Base-by-base conservation (phyloP, 2,888 invertebrate species). In the Nycteola revayana region DNA sequence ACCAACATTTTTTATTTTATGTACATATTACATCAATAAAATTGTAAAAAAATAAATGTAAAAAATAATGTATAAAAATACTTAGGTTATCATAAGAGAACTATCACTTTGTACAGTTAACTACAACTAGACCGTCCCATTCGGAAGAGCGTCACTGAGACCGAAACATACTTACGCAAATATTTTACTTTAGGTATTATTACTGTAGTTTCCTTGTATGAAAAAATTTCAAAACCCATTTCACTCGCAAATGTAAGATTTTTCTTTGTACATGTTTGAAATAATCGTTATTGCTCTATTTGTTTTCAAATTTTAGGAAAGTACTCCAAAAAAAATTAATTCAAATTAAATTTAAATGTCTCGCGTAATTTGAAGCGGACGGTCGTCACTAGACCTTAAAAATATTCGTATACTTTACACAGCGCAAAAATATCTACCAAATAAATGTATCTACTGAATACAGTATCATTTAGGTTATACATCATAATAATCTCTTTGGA, bases 31-130 rank as follows among this genome's bases (percentile, higher is more conserved):
- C 71, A 78, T 75, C 79, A 83, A 81, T 84, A 85, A 81, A 85
- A 78, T 83, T 70, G 80, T 86, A 63, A 80, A 84, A 86, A 87
- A 87, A 79, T 85, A 81, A 74, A 80, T 84, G 75, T 84, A 81
- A 84, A 85, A n/a, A 86, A 74, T 75, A 85, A 88, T 82, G 72
- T 87, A 88, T 83, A 88, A 88, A 88, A 88, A 88, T 87, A 87
- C 85, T 82, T 82, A 83, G 70, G 71, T 66, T 81, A 81, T 85
- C 85, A 85, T 86, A 86, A 85, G 86, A 87, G 75, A 83, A 84
- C 84, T 88, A 88, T 88, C 87, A 88, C 87, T 86, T 87, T 87
- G 84, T 87, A 88, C 87, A 86, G 69, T 71, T 58, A 66, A 70
- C 86, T 85, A 86, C 76, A 75, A 55, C 74, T 74, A 78, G 62